These are phyloP conservation scores for Agrotis ipsilon DNA, from an alignment of 2,888 invertebrate species.

Conservation along the genomic window DNA sequence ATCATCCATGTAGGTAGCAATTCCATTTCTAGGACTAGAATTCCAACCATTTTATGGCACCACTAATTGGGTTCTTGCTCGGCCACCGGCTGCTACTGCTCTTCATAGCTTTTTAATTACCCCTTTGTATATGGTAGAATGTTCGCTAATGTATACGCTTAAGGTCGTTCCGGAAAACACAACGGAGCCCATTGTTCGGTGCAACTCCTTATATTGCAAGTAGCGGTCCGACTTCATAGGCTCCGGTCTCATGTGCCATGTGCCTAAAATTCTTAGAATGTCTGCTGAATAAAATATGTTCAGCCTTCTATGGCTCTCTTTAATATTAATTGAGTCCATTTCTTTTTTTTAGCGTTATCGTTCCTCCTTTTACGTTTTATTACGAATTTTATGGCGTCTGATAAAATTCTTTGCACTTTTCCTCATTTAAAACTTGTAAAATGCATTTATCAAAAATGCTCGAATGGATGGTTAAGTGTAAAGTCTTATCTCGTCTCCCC, in stretches of 20 bases:
- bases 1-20: conserved; percentile 19
- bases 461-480: conserved; percentile 75
- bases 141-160: conserved; percentile 85
- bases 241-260: conserved; percentile 72
- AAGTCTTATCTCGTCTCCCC: conserved; percentile 80
- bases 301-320: conserved; percentile 78
- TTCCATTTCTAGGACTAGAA: conserved; percentile 50
- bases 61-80: conserved; percentile 76
- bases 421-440: conserved; percentile 57
- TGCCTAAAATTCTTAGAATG: conserved; percentile 87
- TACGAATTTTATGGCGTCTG: conserved; percentile 35
- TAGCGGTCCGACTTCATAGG: conserved; percentile 87
- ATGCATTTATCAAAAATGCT: conserved; percentile 75
- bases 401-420: conserved; percentile 52
- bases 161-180: conserved; percentile 83
- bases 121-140: conserved; percentile 81
- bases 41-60: conserved; percentile 67
- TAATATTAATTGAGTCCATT: conserved; percentile 73
- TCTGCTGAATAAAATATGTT: conserved; percentile 83
- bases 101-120: conserved; percentile 89
- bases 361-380: conserved; percentile 49
- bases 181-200: conserved; percentile 84
- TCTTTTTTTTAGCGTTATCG: conserved; percentile 55
- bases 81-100: conserved; percentile 65
- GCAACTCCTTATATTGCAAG: conserved; percentile 85